These are phyloP conservation scores for Scolanthus callimorphus DNA, from an alignment of 92 coral and sea anemone genomes.

Conservation along the genomic window DNA sequence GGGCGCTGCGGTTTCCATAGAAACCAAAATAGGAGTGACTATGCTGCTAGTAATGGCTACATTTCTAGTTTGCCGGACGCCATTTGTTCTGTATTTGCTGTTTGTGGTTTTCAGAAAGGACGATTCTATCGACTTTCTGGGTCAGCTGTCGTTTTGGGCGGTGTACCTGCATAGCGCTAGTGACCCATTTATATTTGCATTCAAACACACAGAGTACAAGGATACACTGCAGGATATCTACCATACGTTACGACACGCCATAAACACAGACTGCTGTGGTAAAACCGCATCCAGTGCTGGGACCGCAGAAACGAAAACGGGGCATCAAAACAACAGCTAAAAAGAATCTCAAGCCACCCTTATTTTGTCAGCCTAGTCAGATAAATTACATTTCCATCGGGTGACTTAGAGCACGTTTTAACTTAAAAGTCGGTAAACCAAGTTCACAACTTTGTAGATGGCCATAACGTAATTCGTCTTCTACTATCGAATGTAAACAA, in stretches of 20 bases:
- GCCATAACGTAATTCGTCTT: too few species aligned
- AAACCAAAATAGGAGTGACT: constrained; percentile 64
- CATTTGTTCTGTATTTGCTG: constrained; percentile 75
- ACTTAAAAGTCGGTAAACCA: too few species aligned
- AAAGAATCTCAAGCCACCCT: too few species aligned
- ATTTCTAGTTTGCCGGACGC: constrained; percentile 86
- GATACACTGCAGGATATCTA: constrained; percentile 72
- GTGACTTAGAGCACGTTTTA: too few species aligned
- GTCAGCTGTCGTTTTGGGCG: constrained; percentile 96
- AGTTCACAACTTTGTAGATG: too few species aligned
- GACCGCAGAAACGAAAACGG: too few species aligned
- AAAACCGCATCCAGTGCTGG: too few species aligned
- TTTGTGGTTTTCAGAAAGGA: constrained; percentile 46
- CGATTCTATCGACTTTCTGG: constrained; percentile 66
- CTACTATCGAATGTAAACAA: too few species aligned
- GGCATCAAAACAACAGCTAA: too few species aligned
- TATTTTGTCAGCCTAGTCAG: too few species aligned
- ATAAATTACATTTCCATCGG: too few species aligned
- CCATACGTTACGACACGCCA: constrained; percentile 23
- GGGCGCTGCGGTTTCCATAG: constrained; percentile 62
- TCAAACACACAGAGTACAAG: constrained; percentile 80
- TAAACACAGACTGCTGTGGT: constrained; percentile 24
- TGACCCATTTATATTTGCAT: constrained; percentile 90
- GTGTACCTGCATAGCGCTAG: constrained; percentile 91
- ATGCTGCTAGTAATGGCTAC: constrained; percentile 61